phyloP scores from a whole-genome alignment of 2,888 invertebrate genomes.

The Parnassius orleans region DNA sequence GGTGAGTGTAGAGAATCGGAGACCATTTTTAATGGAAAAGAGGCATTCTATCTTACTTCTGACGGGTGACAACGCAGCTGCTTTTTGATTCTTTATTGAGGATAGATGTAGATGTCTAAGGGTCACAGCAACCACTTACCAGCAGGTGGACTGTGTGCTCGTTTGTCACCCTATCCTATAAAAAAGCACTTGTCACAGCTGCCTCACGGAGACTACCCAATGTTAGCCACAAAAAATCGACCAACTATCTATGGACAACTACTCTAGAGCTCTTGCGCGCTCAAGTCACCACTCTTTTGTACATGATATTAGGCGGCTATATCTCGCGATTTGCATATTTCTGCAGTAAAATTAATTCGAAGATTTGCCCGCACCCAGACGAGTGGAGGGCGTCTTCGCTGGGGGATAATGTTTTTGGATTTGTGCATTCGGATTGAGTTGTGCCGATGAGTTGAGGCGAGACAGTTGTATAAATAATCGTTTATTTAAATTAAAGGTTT shows the following conservation, averaged over 20 bases:
- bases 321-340: constrained; percentile 80
- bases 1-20: too few relatives aligned
- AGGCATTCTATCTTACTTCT: too few relatives aligned
- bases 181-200: too few relatives aligned
- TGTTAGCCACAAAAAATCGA: constrained; percentile 34
- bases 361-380: constrained; percentile 79
- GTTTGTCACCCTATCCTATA: too few relatives aligned
- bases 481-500: too few relatives aligned
- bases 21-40: too few relatives aligned
- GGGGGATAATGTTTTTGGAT: constrained; percentile 67
- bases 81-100: too few relatives aligned
- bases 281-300: constrained; percentile 80
- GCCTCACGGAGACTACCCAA: constrained; percentile 29
- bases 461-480: background rate
- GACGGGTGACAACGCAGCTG: too few relatives aligned
- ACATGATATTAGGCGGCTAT: constrained; percentile 80
- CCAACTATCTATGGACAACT: constrained; percentile 23
- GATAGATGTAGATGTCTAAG: too few relatives aligned
- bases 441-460: constrained; percentile 45
- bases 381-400: constrained; percentile 45
- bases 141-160: too few relatives aligned
- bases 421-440: constrained; percentile 68
- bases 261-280: constrained; percentile 57
- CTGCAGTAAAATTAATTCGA: constrained; percentile 82
- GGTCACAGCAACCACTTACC: too few relatives aligned